Evolutionary conservation across 2,113 vertebrate genomes (phyloP).

Genomic region (Hyaena hyaena): DNA sequence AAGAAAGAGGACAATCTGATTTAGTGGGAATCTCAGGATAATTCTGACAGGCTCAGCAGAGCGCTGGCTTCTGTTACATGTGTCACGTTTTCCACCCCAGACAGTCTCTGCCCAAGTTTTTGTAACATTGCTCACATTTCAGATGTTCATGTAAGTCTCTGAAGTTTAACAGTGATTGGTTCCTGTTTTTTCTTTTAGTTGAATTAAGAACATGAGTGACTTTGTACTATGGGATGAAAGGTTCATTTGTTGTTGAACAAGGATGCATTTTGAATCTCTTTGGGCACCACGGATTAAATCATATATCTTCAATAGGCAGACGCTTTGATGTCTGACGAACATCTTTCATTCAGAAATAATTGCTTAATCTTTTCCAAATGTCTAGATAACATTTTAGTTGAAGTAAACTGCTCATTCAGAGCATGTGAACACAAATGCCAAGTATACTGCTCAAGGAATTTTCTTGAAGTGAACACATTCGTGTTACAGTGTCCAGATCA

Average conservation of each 20-base stretch:
- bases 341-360: not conserved
- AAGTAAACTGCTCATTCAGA: not conserved
- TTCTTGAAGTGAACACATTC: not conserved
- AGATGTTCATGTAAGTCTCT: not conserved
- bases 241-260: not conserved
- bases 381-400: not conserved
- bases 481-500: not conserved
- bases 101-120: not conserved
- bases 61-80: not conserved
- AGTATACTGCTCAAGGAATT: not conserved
- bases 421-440: not conserved
- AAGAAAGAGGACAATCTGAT: not conserved
- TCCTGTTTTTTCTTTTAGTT: not conserved
- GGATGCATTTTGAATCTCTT: not conserved
- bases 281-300: not conserved
- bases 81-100: not conserved
- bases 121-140: not conserved
- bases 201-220: not conserved
- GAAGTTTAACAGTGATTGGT: not conserved
- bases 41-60: not conserved
- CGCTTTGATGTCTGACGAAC: not conserved
- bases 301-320: conserved; percentile 3
- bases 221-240: not conserved
- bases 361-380: not conserved
- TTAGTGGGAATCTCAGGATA: not conserved